Percentiles rank a stretch among this genome's conserved stretches.
Evolutionary conservation across 2,113 vertebrate genomes (phyloP).

Genomic region (Cinclus cinclus): DNA sequence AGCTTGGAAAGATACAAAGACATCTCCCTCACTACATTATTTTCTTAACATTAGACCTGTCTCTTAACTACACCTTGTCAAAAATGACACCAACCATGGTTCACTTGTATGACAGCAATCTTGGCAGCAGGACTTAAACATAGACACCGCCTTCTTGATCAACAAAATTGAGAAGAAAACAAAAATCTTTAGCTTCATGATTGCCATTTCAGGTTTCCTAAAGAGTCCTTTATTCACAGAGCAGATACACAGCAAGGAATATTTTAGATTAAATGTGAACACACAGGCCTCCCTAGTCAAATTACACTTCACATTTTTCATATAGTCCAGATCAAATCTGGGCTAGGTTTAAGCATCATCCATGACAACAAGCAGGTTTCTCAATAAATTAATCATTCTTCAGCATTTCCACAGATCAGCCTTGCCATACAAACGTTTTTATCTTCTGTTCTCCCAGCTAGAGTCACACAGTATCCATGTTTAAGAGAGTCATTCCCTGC

Average conservation of each 20-base stretch:
- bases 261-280: not conserved
- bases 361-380: not conserved
- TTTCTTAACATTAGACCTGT: not conserved
- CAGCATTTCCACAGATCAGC: not conserved
- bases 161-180: not conserved
- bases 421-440: not conserved
- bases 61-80: not conserved
- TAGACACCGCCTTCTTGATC: not conserved
- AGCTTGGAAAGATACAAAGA: not conserved
- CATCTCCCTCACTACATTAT: not conserved
- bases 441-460: not conserved
- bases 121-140: not conserved
- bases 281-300: not conserved
- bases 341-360: not conserved
- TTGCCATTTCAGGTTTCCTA: not conserved
- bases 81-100: not conserved
- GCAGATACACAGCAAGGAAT: not conserved
- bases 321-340: not conserved
- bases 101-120: not conserved
- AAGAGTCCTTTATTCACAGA: not conserved
- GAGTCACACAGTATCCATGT: fast-evolving
- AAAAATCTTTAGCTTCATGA: not conserved
- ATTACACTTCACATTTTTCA: not conserved
- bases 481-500: not conserved
- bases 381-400: not conserved